Evolutionary conservation across 2,797 vertebrate species (phyloP).

Genomic region (Pantherophis alleghaniensis): DNA sequence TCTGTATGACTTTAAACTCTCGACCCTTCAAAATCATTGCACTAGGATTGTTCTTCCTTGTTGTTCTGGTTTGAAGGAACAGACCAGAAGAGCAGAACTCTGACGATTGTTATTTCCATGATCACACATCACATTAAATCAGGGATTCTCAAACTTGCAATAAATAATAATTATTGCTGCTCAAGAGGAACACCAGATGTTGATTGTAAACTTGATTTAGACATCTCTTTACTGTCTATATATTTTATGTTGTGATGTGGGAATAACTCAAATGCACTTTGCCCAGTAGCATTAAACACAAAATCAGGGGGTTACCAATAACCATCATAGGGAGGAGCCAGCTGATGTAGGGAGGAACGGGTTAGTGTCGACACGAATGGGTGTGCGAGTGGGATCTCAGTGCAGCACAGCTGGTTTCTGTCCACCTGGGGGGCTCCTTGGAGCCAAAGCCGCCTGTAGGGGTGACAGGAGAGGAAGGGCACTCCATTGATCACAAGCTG

Average conservation of each 20-base stretch:
- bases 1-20: background rate
- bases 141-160: background rate
- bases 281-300: background rate
- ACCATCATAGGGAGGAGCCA: background rate
- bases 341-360: too few species aligned
- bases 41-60: too few species aligned
- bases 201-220: background rate
- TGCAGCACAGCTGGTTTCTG: too few species aligned
- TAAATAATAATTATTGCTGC: background rate
- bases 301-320: background rate
- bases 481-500: too few species aligned
- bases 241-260: background rate
- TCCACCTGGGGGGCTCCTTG: too few species aligned
- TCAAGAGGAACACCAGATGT: constrained; percentile 1
- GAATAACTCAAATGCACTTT: background rate
- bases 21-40: background rate
- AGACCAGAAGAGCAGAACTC: background rate
- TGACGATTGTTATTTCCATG: background rate
- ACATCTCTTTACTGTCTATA: background rate
- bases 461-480: too few species aligned
- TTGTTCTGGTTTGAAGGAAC: background rate
- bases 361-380: too few species aligned
- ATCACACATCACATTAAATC: background rate
- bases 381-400: too few species aligned
- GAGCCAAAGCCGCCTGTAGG: too few species aligned